Conservation (phyloP, 2,797 vertebrate genomes). For the Neomorphus geoffroyi region DNA sequence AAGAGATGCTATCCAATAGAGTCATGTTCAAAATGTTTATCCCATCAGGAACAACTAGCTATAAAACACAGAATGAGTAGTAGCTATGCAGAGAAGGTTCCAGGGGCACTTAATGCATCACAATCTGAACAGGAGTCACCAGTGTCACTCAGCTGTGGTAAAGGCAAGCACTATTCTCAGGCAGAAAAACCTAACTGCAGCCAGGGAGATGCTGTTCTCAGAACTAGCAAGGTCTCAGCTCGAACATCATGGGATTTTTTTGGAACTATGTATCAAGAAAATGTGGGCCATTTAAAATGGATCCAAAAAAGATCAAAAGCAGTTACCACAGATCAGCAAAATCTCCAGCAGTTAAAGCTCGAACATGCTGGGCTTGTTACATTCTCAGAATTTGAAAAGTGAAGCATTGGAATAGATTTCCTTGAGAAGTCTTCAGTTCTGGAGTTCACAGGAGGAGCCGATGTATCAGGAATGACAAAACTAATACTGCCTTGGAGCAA, state of each 20-base stretch:
- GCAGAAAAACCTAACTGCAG: neutral
- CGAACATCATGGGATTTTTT: rapidly evolving
- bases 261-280: neutral
- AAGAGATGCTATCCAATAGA: neutral
- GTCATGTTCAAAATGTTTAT: neutral
- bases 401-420: neutral
- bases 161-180: rapidly evolving
- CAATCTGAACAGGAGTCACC: neutral
- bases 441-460: neutral
- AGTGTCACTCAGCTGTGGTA: neutral
- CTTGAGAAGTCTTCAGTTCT: neutral
- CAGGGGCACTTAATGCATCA: neutral
- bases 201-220: neutral
- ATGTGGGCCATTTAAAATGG: rapidly evolving
- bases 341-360: neutral
- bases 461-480: neutral
- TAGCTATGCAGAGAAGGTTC: neutral
- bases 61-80: neutral
- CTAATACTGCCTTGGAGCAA: neutral
- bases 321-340: too few species aligned
- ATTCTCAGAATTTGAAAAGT: neutral
- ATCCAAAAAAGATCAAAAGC: neutral
- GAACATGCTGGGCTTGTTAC: rapidly evolving
- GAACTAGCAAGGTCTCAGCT: neutral
- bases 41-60: neutral